A percentile compares a stretch with the other conserved stretches of the same genome.
These are phyloP conservation scores for Cricetomys ansorgei DNA, from an alignment of 2,113 vertebrate genomes.

Conservation along the genomic window DNA sequence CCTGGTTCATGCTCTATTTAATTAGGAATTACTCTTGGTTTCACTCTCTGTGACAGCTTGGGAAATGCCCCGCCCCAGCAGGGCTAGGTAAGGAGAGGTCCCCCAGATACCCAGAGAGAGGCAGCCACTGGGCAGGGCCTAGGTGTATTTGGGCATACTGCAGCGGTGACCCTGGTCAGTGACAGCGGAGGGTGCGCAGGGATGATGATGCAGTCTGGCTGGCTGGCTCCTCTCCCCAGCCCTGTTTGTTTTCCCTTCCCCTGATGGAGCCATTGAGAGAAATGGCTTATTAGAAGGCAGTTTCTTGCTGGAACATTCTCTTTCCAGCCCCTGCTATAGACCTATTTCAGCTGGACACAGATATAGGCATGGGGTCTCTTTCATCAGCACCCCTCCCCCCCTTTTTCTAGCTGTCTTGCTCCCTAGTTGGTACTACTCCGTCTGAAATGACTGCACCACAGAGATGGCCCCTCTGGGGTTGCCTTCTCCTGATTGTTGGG, in stretches of 20 bases:
- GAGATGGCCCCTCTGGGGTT: no score
- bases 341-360: background rate
- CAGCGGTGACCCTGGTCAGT: background rate
- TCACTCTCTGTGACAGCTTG: accelerated
- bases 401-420: accelerated
- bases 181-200: background rate
- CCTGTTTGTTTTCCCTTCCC: background rate
- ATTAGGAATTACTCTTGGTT: accelerated
- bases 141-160: background rate
- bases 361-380: background rate
- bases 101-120: background rate
- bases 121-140: background rate
- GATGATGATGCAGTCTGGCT: no score
- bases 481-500: background rate
- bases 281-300: background rate
- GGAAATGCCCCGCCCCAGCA: accelerated
- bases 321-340: background rate
- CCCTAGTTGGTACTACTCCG: accelerated
- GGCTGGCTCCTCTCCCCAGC: background rate
- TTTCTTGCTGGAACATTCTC: background rate
- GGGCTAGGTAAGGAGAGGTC: background rate
- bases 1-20: accelerated
- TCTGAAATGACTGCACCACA: background rate
- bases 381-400: accelerated
- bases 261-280: background rate